Evolutionary conservation across 2,888 invertebrate genomes (phyloP).

Genomic region (Stramonita haemastoma): DNA sequence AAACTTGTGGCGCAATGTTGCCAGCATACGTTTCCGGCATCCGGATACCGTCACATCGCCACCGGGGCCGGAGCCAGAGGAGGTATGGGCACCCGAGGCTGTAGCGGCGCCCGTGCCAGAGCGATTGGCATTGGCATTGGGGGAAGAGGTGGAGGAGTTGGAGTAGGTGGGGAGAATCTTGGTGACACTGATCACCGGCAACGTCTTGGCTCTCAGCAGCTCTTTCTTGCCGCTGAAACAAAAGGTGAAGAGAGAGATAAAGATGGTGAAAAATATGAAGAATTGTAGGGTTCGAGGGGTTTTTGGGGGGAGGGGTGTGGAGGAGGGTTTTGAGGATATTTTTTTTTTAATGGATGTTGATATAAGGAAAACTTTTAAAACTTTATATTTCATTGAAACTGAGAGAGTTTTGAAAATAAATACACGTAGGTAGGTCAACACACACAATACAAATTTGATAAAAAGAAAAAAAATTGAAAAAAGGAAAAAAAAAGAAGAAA

Average conservation of each 20-base stretch:
- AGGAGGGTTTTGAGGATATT: too few relatives aligned
- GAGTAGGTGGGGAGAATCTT: conserved; percentile 21
- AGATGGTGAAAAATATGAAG: neutral
- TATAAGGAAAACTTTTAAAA: too few relatives aligned
- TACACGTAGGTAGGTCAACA: too few relatives aligned
- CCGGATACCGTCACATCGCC: neutral
- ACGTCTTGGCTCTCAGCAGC: conserved; percentile 47
- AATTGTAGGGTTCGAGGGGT: too few relatives aligned
- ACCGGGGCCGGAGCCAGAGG: neutral
- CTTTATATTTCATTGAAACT: too few relatives aligned
- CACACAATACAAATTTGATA: neutral
- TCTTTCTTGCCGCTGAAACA: conserved; percentile 47
- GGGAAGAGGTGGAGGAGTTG: neutral
- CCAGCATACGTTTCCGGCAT: neutral
- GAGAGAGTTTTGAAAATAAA: too few relatives aligned
- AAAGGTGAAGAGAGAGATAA: neutral
- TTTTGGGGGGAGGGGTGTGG: too few relatives aligned
- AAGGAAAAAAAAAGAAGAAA: neutral
- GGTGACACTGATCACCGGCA: conserved; percentile 46
- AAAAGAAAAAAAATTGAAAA: neutral
- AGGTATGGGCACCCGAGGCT: neutral
- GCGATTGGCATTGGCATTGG: neutral
- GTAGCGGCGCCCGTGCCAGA: neutral
- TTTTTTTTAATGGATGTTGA: too few relatives aligned
- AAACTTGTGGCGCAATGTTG: conserved; percentile 15